Base-by-base conservation (phyloP, 1,140 invertebrate genomes). In the Paraescarpia echinospica region DNA sequence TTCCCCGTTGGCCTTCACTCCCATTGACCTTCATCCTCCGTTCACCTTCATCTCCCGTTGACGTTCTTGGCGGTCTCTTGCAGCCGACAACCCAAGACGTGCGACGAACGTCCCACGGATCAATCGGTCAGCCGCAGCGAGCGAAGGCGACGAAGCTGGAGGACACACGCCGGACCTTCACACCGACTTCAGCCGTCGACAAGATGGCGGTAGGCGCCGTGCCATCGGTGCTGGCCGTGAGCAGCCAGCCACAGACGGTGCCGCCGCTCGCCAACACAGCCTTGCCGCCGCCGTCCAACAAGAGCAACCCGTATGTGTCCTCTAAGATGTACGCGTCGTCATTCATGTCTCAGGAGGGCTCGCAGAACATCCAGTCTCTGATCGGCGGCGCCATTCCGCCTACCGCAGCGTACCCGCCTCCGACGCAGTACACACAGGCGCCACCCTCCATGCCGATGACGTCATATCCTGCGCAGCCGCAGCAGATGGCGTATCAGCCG, bases 301-400 rank as follows among this genome's bases (percentile, higher is more conserved):
- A 33, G 18, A 27, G 18, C 91, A 95, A 95, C 92, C 95, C 95
- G 9, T 95, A 95, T 91, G 93, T 95, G 12, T 94, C 95, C 9
- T 92, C 94, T 8, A 93, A 93, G 51, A 95, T 95, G 94, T 95
- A 94, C 90, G 93, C 94, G 6, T 94, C 95, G 4, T 95, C 95
- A 2, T 95, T 95, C 93, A 94, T 95, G 95, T 95, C 94, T 1
- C 94, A 94, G 91, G 95, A 95, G 92, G 95, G 95, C 4, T 93
- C 94, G 18, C 95, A 95, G 93, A 94, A 93, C 41, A 94, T 95
- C 34, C 94, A 95, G 93, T 94, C 94, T 1, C 93, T 95, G 33
- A 94, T 95, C 41, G 93, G 93, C 59, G 94, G 94, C 27, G 91
- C 34, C 22, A 90, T 34, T 4, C 90, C 34, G 90, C 34, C 90